These are phyloP conservation scores for Isichthys henryi DNA, from an alignment of 2,113 vertebrate species.

Conservation along the genomic window DNA sequence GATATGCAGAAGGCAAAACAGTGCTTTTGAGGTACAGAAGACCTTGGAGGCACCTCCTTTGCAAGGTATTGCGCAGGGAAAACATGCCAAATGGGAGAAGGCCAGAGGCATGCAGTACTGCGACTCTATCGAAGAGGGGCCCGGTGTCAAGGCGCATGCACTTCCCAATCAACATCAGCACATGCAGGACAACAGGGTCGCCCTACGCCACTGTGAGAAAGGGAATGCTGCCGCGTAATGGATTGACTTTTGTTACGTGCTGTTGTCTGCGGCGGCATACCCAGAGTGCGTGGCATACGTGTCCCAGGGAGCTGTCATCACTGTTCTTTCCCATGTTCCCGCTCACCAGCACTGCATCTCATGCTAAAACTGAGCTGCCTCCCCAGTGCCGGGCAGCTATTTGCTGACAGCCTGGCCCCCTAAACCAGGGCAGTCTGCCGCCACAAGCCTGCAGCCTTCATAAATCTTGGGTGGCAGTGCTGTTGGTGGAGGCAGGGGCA, in stretches of 20 bases:
- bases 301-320: conserved; percentile 19
- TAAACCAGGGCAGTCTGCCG: conserved; percentile 26
- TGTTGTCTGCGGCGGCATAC: background rate
- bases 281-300: conserved; percentile 11
- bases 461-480: conserved; percentile 33
- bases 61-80: background rate
- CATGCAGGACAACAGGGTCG: background rate
- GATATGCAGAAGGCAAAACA: background rate
- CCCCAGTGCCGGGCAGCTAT: conserved; percentile 21
- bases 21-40: background rate
- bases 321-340: conserved; percentile 3
- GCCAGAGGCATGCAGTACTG: background rate
- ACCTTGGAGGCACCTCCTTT: background rate
- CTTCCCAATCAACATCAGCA: background rate
- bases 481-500: conserved; percentile 11
- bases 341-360: background rate
- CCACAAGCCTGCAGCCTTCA: conserved; percentile 30
- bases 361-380: conserved; percentile 18
- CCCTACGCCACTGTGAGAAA: background rate
- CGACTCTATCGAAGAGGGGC: background rate
- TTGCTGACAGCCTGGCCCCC: conserved; percentile 26
- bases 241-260: background rate
- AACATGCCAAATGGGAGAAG: background rate
- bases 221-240: background rate
- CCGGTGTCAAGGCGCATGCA: background rate